Evolutionary conservation across 2,113 vertebrate species (phyloP).

Genomic region (Erythrolamprus reginae): DNA sequence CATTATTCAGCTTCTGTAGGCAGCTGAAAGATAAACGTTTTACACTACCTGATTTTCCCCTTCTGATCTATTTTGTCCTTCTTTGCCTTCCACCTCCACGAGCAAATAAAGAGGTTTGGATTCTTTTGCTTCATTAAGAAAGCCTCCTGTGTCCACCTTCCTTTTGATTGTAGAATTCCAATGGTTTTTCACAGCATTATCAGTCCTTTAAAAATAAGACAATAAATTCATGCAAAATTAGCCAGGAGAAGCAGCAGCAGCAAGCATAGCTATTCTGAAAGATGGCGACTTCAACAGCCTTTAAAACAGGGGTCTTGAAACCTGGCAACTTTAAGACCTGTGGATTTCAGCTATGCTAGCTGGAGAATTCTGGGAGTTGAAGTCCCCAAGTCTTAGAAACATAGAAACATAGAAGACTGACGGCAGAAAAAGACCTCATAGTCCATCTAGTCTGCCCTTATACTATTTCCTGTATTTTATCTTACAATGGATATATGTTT

Average conservation of each 20-base stretch:
- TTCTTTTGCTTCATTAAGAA: conserved; percentile 73
- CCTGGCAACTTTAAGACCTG: too few relatives aligned
- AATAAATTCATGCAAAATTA: not conserved
- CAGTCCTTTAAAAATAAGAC: conserved; percentile 74
- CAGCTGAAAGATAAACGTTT: not conserved
- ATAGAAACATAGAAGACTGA: too few relatives aligned
- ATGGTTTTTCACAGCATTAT: conserved; percentile 98
- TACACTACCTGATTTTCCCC: conserved; percentile 62
- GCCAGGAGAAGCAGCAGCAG: not conserved
- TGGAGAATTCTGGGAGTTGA: too few relatives aligned
- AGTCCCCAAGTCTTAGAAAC: too few relatives aligned
- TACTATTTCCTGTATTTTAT: too few relatives aligned
- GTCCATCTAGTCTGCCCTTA: too few relatives aligned
- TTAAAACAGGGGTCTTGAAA: not conserved
- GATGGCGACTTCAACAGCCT: not conserved
- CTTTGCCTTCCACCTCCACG: conserved; percentile 77
- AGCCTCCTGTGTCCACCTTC: conserved; percentile 89
- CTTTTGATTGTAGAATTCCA: conserved; percentile 99
- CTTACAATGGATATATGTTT: too few relatives aligned
- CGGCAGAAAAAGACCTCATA: too few relatives aligned
- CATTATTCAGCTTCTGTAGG: not conserved
- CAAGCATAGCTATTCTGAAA: not conserved
- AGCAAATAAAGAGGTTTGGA: conserved; percentile 61
- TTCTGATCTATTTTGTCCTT: conserved; percentile 43
- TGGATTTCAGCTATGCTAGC: too few relatives aligned